phyloP scores from a whole-genome alignment of 2,113 vertebrate species.

The Calcarius ornatus region DNA sequence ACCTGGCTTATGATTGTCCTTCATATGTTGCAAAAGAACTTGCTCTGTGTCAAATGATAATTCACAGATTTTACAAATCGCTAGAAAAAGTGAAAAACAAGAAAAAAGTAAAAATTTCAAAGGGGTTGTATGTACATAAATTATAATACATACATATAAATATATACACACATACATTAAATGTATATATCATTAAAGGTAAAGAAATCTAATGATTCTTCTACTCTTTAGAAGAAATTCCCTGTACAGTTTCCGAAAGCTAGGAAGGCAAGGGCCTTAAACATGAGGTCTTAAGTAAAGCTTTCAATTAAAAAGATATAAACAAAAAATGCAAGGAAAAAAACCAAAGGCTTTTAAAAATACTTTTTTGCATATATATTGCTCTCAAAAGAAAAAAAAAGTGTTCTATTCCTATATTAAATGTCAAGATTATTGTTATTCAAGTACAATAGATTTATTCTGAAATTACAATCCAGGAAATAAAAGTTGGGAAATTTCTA shows the following conservation, averaged over 20 bases:
- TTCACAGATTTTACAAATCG: constrained; percentile 97
- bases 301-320: neutral
- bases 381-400: neutral
- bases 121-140: neutral
- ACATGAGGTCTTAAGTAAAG: neutral
- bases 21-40: constrained; percentile 97
- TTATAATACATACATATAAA: fast-evolving
- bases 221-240: neutral
- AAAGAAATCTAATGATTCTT: neutral
- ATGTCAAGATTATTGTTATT: neutral
- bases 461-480: neutral
- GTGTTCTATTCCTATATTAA: neutral
- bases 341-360: fast-evolving
- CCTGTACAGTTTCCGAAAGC: neutral
- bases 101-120: neutral
- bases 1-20: constrained; percentile 97
- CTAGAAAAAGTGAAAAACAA: constrained; percentile 66
- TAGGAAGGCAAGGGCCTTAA: neutral
- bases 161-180: neutral
- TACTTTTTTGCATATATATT: neutral
- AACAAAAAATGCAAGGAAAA: neutral
- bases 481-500: neutral
- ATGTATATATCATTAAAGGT: neutral
- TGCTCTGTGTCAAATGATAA: constrained; percentile 97
- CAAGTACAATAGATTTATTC: neutral